Conservation (phyloP, 2,797 vertebrate genomes). For the Pyrocephalus nanus region DNA sequence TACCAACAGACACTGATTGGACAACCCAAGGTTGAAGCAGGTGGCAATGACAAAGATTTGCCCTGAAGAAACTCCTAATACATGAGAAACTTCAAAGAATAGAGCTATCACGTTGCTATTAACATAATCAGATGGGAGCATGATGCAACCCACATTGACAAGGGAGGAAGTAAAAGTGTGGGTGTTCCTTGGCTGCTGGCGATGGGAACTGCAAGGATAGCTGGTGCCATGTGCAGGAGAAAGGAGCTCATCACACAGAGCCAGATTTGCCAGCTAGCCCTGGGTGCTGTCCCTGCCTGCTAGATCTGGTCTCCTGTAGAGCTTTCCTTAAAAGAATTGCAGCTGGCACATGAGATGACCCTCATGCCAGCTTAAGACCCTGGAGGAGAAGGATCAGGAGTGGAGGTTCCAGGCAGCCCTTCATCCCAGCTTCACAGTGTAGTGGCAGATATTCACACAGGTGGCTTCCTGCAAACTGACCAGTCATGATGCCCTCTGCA, state of each 20-base stretch:
- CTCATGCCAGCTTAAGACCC: not conserved
- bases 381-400: not conserved
- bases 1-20: not conserved
- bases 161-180: not conserved
- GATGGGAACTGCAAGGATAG: not conserved
- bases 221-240: fast-evolving
- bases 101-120: not conserved
- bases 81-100: not conserved
- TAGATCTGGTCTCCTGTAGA: not conserved
- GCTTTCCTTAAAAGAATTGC: not conserved
- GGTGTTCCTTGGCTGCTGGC: not conserved
- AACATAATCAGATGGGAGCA: not conserved
- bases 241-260: not conserved
- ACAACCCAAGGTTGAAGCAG: not conserved
- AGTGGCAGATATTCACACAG: not conserved
- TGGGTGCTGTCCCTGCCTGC: not conserved
- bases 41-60: not conserved
- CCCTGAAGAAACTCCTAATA: not conserved
- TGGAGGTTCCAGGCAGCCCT: not conserved
- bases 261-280: not conserved
- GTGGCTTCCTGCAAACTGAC: not conserved
- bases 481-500: not conserved
- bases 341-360: not conserved
- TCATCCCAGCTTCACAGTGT: not conserved
- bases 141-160: not conserved